Evolutionary conservation across 2,797 vertebrate genomes (phyloP), one percentile per base, ranked within the genome.

Genomic region (Vespertilio murinus): DNA sequence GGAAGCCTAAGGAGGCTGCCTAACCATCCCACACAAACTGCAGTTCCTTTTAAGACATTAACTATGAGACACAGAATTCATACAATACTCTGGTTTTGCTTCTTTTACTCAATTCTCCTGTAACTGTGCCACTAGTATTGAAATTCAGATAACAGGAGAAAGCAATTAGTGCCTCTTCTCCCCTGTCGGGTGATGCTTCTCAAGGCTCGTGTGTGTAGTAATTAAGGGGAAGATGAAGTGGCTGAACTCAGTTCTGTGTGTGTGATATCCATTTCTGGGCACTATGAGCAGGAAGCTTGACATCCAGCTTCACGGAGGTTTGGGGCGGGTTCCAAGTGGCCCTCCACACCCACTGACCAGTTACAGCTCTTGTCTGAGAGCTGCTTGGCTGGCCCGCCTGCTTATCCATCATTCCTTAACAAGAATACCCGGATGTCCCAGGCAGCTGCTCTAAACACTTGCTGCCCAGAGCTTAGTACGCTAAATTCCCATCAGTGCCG

Each of bases 101-200:
- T 94, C 23, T 93, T 83, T 81, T 84, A 42, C 42, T 89, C 61
- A 69, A 80, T 84, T 85, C 30, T 81, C 30, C 56, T 8, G 33
- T 81, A 80, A 91, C 81, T 73, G 45, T 92, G 67, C 35, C 54
- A 16, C 35, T 70, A 69, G 38, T 33, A 59, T 13, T 20, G 28
- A 95, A 94, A 85, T 25, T 90, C n/a, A 38, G 45, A 35, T 82
- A 91, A 71, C 4, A 35, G 13, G 18, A 16, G 22, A 47, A 88
- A 88, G n/a, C 38, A 86, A 87, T 79, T 75, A 73, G 40, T 61
- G 85, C 75, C 65, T 79, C 8, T 56, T 45, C 49, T 38, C 12
- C 14, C 33, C 28, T 64, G 61, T 69, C 67, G 22, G 64, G 14
- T 69, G 2, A n/a, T 65, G 86, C 59, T 74, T 73, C 20, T n/a